These are phyloP conservation scores for Drosophila antonietae DNA, from an alignment of 2,888 invertebrate genomes.

Conservation along the genomic window DNA sequence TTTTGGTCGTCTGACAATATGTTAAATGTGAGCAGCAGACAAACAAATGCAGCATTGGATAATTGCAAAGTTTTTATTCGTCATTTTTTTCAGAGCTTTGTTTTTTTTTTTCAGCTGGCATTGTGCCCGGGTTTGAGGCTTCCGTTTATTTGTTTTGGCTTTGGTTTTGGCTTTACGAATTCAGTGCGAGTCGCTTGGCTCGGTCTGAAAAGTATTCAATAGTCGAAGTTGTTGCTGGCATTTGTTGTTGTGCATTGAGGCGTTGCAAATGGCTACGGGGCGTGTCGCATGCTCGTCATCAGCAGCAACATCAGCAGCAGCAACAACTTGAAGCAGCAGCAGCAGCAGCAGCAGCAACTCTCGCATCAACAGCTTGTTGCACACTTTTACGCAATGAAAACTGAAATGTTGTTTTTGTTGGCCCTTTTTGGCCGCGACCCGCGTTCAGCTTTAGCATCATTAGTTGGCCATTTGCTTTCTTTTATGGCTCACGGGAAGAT, in stretches of 20 bases:
- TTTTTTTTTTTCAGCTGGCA: slow-evolving; percentile 23
- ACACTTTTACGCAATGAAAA: slow-evolving; percentile 67
- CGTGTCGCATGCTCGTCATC: slow-evolving; percentile 77
- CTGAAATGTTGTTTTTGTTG: slow-evolving; percentile 26
- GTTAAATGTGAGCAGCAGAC: slow-evolving; percentile 51
- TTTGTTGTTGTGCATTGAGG: slow-evolving; percentile 73
- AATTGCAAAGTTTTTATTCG: slow-evolving; percentile 62
- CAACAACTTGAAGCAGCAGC: slow-evolving; percentile 18
- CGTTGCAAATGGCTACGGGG: slow-evolving; percentile 75
- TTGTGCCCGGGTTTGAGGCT: slow-evolving; percentile 62
- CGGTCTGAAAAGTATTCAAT: slow-evolving; percentile 68
- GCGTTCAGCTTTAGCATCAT: slow-evolving; percentile 57
- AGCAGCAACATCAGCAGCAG: slow-evolving; percentile 52
- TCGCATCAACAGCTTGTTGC: slow-evolving; percentile 64
- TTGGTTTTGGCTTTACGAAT: slow-evolving; percentile 69
- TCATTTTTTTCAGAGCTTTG: slow-evolving; percentile 14
- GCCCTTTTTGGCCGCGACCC: slow-evolving; percentile 32
- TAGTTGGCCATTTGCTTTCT: slow-evolving; percentile 76
- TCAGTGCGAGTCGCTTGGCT: slow-evolving; percentile 59
- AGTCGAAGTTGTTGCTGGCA: slow-evolving; percentile 30
- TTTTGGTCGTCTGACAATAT: slow-evolving; percentile 45
- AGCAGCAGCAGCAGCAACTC: slow-evolving; percentile 31
- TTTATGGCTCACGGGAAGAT: slow-evolving; percentile 54
- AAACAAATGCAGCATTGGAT: slow-evolving; percentile 59
- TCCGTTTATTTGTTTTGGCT: slow-evolving; percentile 78